Percentiles rank a stretch among this genome's conserved stretches.
Conservation (phyloP, 2,113 vertebrate species). For the Pseudopipra pipra region DNA sequence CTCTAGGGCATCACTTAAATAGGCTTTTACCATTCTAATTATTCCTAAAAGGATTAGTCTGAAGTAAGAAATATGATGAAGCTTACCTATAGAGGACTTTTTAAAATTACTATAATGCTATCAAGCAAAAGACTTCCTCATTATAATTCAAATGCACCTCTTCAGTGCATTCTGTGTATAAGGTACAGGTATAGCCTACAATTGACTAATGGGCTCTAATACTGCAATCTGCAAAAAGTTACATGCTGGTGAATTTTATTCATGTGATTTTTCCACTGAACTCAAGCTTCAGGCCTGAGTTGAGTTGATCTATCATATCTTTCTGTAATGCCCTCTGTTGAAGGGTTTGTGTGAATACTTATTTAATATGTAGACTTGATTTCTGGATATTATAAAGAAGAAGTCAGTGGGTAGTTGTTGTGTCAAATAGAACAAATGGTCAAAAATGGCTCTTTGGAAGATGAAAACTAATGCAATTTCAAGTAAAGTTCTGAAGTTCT, state of each 20-base stretch:
- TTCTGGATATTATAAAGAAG: neutral
- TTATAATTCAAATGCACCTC: neutral
- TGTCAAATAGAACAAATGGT: neutral
- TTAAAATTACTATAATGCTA: neutral
- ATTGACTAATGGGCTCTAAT: neutral
- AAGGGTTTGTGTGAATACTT: neutral
- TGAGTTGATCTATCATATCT: neutral
- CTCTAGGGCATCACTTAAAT: neutral
- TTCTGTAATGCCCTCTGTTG: neutral
- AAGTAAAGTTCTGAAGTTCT: neutral
- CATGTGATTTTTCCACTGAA: neutral
- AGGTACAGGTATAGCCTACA: neutral
- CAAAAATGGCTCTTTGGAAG: neutral
- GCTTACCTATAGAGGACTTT: neutral
- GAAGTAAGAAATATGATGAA: neutral
- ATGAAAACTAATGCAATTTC: neutral
- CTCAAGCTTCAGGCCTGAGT: neutral
- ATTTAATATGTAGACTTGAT: neutral
- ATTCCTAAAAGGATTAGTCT: neutral
- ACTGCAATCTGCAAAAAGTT: neutral
- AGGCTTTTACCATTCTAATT: neutral
- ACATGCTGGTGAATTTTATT: neutral
- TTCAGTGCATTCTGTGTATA: neutral
- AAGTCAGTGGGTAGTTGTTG: neutral
- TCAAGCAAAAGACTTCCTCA: neutral